Evolutionary conservation across 2,113 vertebrate genomes (phyloP).

Genomic region (Turdus rufiventris): DNA sequence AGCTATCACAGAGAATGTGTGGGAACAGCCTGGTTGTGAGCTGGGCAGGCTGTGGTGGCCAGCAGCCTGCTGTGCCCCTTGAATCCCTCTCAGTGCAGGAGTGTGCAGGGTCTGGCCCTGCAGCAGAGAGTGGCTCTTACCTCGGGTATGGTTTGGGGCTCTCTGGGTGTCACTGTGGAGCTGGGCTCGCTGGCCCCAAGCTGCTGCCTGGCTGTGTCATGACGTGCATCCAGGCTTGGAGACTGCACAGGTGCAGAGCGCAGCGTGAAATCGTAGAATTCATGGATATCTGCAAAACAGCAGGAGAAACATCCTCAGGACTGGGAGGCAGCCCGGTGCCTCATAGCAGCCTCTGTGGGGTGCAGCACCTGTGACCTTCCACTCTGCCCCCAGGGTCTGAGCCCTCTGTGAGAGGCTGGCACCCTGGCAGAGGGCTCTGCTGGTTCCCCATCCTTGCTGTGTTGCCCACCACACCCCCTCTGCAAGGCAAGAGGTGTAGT

Average conservation of each 20-base stretch:
- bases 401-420: not conserved
- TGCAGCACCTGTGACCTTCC: not conserved
- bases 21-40: not conserved
- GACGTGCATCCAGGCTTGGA: fast-evolving
- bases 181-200: not conserved
- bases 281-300: conserved; percentile 62
- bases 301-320: not conserved
- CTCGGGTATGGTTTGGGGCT: not conserved
- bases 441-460: not conserved
- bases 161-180: not conserved
- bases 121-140: not conserved
- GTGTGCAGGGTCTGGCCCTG: fast-evolving
- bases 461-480: not conserved
- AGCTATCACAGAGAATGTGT: not conserved
- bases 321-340: not conserved
- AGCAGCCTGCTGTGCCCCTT: not conserved
- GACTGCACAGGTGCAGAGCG: not conserved
- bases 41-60: not conserved
- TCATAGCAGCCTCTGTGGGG: fast-evolving
- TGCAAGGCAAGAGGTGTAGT: not conserved
- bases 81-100: not conserved
- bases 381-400: not conserved
- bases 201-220: not conserved
- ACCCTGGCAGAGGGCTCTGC: not conserved
- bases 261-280: conserved; percentile 43